Conservation (phyloP, 2,888 invertebrate genomes). For the Pteria penguin region DNA sequence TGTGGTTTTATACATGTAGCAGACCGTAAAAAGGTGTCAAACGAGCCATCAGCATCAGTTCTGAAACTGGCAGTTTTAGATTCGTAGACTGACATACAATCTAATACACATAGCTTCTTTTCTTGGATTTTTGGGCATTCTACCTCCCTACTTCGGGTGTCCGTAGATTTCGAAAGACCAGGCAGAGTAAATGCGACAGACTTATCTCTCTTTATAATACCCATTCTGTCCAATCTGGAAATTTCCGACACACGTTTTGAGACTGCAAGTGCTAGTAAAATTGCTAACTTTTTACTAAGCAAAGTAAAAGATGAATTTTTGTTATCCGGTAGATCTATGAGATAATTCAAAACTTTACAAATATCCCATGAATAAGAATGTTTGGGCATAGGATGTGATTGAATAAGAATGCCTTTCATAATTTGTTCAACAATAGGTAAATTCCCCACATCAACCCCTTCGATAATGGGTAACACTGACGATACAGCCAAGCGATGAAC, state of each 20-base stretch:
- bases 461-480: background rate
- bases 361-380: background rate
- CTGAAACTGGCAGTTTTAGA: too few species aligned
- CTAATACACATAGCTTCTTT: too few species aligned
- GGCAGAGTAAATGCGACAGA: background rate
- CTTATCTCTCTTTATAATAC: background rate
- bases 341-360: background rate
- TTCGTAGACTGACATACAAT: too few species aligned
- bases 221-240: background rate
- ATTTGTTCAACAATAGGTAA: background rate
- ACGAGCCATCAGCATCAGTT: too few species aligned
- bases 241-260: background rate
- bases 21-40: too few species aligned
- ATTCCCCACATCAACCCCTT: background rate
- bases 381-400: background rate
- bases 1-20: too few species aligned
- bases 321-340: background rate
- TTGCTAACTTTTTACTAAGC: background rate
- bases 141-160: too few species aligned
- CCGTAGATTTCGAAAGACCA: background rate
- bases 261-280: background rate
- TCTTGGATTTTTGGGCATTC: too few species aligned
- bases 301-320: background rate
- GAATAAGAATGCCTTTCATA: slow-evolving; percentile 1
- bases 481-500: slow-evolving; percentile 11